A percentile compares a stretch with the other conserved stretches of the same genome.
These are phyloP conservation scores for Apus apus DNA, from an alignment of 2,113 vertebrate genomes.

Conservation along the genomic window DNA sequence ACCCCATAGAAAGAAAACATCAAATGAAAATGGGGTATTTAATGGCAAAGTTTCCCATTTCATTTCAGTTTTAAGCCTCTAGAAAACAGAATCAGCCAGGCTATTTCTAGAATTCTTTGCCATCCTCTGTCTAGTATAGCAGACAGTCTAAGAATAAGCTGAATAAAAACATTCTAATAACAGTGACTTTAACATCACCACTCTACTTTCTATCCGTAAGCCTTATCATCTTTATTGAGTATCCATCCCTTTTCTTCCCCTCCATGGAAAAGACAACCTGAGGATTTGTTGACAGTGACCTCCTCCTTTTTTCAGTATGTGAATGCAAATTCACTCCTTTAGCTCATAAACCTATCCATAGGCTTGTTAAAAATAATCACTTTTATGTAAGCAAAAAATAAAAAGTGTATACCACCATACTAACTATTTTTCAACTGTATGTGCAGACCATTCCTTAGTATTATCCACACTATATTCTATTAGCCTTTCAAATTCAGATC, in stretches of 20 bases:
- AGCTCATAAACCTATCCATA: background rate
- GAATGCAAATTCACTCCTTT: background rate
- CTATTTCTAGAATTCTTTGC: background rate
- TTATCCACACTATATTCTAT: background rate
- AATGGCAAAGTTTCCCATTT: background rate
- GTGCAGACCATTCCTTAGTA: background rate
- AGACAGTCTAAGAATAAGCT: background rate
- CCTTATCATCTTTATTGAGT: background rate
- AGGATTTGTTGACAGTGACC: background rate
- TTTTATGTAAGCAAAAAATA: background rate
- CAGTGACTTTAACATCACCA: background rate
- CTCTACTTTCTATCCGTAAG: background rate
- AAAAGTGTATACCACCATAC: background rate
- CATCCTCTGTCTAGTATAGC: background rate
- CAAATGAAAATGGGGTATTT: background rate
- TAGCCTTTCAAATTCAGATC: background rate
- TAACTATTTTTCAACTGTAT: background rate
- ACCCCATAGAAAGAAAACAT: background rate
- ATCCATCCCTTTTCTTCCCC: background rate
- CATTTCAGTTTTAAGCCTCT: background rate
- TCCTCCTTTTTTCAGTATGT: background rate
- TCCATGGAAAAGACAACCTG: background rate
- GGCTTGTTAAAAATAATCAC: background rate
- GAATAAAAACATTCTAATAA: background rate
- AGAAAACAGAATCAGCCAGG: background rate